phyloP scores from a whole-genome alignment of 2,113 vertebrate genomes.

The Turnix velox region DNA sequence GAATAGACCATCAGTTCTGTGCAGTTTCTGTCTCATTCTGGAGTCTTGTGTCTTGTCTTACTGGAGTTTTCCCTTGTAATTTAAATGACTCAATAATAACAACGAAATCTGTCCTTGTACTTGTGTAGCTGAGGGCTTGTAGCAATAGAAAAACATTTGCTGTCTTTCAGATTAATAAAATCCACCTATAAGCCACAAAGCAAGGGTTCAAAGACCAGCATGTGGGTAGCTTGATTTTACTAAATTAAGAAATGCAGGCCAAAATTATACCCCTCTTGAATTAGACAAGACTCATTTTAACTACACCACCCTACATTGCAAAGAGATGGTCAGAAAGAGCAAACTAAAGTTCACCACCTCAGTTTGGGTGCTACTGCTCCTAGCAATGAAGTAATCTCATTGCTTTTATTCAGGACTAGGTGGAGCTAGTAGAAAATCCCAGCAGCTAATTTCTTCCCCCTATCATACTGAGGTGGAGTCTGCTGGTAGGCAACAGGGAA shows the following conservation, averaged over 20 bases:
- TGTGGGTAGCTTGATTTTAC: neutral
- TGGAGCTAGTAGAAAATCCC: neutral
- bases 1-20: neutral
- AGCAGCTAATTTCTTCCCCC: neutral
- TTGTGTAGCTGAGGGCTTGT: slow-evolving; percentile 23
- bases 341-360: neutral
- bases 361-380: neutral
- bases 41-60: neutral
- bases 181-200: neutral
- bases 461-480: neutral
- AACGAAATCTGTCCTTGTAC: neutral
- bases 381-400: neutral
- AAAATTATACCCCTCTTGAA: neutral
- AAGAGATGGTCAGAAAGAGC: neutral
- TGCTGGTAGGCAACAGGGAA: neutral
- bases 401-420: neutral
- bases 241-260: neutral
- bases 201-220: slow-evolving; percentile 3
- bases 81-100: neutral
- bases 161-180: slow-evolving; percentile 33
- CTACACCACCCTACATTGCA: neutral
- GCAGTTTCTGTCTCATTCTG: neutral
- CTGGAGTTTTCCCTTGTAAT: slow-evolving; percentile 15
- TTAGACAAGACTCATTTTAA: neutral
- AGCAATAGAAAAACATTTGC: neutral